phyloP scores from a whole-genome alignment of 2,888 invertebrate species.

The Eilema griseolum region DNA sequence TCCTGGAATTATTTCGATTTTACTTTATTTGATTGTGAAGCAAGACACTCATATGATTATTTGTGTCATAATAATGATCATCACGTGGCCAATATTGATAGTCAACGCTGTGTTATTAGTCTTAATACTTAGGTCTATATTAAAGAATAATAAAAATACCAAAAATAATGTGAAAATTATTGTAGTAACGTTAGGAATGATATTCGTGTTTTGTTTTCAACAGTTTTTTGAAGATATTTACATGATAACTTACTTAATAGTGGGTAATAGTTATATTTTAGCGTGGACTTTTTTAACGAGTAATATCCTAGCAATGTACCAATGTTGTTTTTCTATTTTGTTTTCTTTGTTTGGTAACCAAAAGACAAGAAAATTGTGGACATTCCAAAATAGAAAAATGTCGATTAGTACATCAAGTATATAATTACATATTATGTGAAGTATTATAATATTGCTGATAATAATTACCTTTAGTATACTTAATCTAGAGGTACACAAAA shows the following conservation, averaged over 20 bases:
- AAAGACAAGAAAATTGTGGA: constrained; percentile 73
- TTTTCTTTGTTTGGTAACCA: constrained; percentile 80
- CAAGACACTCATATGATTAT: constrained; percentile 15
- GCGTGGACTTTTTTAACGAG: constrained; percentile 35
- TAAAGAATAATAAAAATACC: constrained; percentile 61
- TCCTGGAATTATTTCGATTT: constrained; percentile 54
- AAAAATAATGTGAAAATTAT: constrained; percentile 64
- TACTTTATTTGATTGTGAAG: constrained; percentile 34
- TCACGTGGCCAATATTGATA: constrained; percentile 75
- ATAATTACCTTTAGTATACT: too few species aligned
- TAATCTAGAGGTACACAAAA: too few species aligned
- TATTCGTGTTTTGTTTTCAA: constrained; percentile 75
- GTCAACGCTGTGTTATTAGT: constrained; percentile 67
- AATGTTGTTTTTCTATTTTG: constrained; percentile 70
- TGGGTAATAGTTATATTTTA: constrained; percentile 33
- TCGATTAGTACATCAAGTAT: neutral
- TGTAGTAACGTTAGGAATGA: constrained; percentile 68
- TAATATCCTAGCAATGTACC: constrained; percentile 67
- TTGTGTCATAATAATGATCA: constrained; percentile 56
- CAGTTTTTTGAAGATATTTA: constrained; percentile 68
- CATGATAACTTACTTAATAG: constrained; percentile 58
- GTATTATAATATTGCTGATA: too few species aligned
- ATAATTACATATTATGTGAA: neutral
- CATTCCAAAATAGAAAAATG: constrained; percentile 32
- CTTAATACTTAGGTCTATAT: constrained; percentile 63